Evolutionary conservation across 2,797 vertebrate species (phyloP).

Genomic region (Eulemur mongoz): DNA sequence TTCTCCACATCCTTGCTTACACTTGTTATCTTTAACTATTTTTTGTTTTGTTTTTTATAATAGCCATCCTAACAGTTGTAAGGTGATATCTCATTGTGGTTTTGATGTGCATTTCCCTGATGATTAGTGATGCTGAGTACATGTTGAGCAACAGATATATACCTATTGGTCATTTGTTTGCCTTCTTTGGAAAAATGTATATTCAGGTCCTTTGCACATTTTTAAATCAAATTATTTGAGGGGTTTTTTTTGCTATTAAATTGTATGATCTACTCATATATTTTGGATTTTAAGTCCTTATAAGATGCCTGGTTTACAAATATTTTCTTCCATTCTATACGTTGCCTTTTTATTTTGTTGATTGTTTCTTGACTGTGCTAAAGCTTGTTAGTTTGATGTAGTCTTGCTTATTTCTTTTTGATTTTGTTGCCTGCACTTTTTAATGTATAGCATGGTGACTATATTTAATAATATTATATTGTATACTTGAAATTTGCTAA

Average conservation of each 20-base stretch:
- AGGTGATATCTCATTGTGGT: not conserved
- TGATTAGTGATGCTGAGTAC: not conserved
- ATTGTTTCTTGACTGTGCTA: not conserved
- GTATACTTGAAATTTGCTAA: not conserved
- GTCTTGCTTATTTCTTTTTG: not conserved
- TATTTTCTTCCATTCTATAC: not conserved
- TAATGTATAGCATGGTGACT: not conserved
- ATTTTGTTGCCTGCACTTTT: not conserved
- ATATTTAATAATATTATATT: not conserved
- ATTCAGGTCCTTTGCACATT: not conserved
- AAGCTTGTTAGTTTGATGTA: not conserved
- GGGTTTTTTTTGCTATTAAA: not conserved
- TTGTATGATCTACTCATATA: not conserved
- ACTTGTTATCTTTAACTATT: not conserved
- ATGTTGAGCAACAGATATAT: not conserved
- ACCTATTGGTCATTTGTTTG: not conserved
- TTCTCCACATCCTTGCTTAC: not conserved
- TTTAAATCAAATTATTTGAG: not conserved
- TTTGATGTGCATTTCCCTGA: not conserved
- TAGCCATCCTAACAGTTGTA: not conserved
- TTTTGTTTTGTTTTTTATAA: not conserved
- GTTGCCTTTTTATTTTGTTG: not conserved
- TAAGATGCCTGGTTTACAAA: not conserved
- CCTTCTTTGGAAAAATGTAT: not conserved
- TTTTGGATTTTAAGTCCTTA: not conserved